Evolutionary conservation across 2,888 invertebrate genomes (phyloP).

Genomic region (Dendrolimus pini): DNA sequence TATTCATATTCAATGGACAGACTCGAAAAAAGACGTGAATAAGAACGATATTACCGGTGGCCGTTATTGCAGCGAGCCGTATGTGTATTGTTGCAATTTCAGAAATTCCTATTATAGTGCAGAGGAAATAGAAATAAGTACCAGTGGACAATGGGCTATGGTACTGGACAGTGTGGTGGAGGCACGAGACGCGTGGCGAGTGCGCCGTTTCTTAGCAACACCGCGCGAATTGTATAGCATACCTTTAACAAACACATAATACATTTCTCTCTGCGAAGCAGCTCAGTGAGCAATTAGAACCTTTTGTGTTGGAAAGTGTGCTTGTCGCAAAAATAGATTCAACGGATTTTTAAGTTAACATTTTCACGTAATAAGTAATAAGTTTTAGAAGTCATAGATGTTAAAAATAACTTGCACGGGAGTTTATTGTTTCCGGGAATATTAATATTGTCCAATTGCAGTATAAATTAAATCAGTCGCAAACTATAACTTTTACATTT

Average conservation of each 20-base stretch:
- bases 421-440: too few species aligned
- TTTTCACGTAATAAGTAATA: too few species aligned
- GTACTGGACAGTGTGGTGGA: slow-evolving; percentile 9
- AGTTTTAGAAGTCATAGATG: too few species aligned
- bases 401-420: too few species aligned
- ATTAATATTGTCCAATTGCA: too few species aligned
- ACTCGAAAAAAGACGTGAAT: too few species aligned
- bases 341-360: neutral
- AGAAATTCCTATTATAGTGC: slow-evolving; percentile 69
- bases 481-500: too few species aligned
- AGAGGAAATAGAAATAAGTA: slow-evolving; percentile 65
- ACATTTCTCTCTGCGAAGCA: neutral
- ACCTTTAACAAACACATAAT: neutral
- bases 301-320: neutral
- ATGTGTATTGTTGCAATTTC: slow-evolving; percentile 73
- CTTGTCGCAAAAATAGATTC: neutral
- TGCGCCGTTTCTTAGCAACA: slow-evolving; percentile 33
- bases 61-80: slow-evolving; percentile 47
- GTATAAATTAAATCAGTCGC: too few species aligned
- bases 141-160: slow-evolving; percentile 49
- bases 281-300: neutral
- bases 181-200: slow-evolving; percentile 16
- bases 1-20: too few species aligned
- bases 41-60: slow-evolving; percentile 1
- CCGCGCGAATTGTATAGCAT: neutral